These are phyloP conservation scores for Scyliorhinus canicula DNA, from an alignment of 2,797 vertebrate species.

Conservation along the genomic window DNA sequence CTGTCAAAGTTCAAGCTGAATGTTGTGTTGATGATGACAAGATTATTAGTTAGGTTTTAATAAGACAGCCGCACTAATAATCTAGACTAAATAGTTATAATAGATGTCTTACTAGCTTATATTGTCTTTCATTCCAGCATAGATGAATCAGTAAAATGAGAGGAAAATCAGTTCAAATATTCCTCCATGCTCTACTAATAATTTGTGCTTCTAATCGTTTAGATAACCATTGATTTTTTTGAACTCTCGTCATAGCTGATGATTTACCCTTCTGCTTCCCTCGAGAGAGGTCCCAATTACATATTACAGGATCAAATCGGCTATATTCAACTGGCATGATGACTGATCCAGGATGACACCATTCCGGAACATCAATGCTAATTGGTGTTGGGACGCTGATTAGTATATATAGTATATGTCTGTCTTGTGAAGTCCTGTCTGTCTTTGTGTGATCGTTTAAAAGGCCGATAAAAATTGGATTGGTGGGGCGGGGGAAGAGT, in stretches of 20 bases:
- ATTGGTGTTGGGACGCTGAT: background rate
- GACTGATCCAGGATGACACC: background rate
- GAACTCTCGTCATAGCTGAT: background rate
- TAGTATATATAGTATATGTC: no score
- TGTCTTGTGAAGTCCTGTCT: no score
- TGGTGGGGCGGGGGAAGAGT: no score
- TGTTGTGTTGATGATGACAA: background rate
- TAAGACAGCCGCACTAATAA: background rate
- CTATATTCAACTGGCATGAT: background rate
- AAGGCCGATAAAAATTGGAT: background rate
- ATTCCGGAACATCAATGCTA: background rate
- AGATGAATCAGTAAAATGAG: background rate
- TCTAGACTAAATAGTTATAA: background rate
- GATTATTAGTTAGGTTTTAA: background rate
- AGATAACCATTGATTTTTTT: background rate
- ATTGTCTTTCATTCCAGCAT: background rate
- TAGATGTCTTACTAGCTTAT: background rate
- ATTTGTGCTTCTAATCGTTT: background rate
- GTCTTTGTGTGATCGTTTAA: no score
- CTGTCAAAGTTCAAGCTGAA: background rate
- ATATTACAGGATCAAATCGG: background rate
- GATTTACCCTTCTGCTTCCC: background rate
- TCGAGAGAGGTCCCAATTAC: background rate
- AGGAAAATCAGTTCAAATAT: background rate
- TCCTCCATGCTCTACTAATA: background rate